Base-by-base conservation (phyloP, 2,888 invertebrate species). In the Acrocyrtus sp. region DNA sequence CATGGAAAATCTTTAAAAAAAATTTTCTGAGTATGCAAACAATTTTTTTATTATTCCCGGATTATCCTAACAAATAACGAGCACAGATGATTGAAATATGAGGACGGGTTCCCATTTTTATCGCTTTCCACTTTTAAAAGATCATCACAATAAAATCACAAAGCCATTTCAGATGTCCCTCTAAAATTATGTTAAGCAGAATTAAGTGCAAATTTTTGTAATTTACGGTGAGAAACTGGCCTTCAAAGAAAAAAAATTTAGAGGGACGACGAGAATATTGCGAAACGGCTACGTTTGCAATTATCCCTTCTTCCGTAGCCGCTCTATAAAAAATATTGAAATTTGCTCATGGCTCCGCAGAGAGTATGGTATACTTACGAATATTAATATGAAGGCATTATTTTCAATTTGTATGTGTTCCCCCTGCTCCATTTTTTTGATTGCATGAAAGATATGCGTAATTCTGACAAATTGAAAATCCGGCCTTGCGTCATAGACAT, bases 371-470 rank as follows among this genome's bases (percentile, higher is more conserved):
- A n/a, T n/a, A n/a, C n/a, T n/a, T n/a, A n/a, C n/a, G n/a, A n/a
- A n/a, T n/a, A n/a, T 61, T 34, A 48, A 45, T 22, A 61, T 61
- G 27, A 61, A 61, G 29, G 50, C 48, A 48, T 61, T 48, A 61
- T 47, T 61, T 50, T 50, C 60, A 60, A 60, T 60, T 60, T 60
- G 48, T 60, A n/a, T n/a, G n/a, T n/a, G n/a, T n/a, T n/a, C n/a
- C n/a, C n/a, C n/a, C n/a, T n/a, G n/a, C n/a, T n/a, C n/a, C n/a
- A n/a, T n/a, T n/a, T n/a, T n/a, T n/a, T n/a, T n/a, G n/a, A n/a
- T n/a, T n/a, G n/a, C n/a, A n/a, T n/a, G n/a, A n/a, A n/a, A n/a
- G n/a, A n/a, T n/a, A n/a, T n/a, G n/a, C n/a, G n/a, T n/a, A n/a
- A n/a, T n/a, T n/a, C n/a, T n/a, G n/a, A n/a, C n/a, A n/a, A n/a